A percentile compares a stretch with the other conserved stretches of the same genome.
phyloP scores from a whole-genome alignment of 2,113 vertebrate genomes.

The Pedetes capensis region DNA sequence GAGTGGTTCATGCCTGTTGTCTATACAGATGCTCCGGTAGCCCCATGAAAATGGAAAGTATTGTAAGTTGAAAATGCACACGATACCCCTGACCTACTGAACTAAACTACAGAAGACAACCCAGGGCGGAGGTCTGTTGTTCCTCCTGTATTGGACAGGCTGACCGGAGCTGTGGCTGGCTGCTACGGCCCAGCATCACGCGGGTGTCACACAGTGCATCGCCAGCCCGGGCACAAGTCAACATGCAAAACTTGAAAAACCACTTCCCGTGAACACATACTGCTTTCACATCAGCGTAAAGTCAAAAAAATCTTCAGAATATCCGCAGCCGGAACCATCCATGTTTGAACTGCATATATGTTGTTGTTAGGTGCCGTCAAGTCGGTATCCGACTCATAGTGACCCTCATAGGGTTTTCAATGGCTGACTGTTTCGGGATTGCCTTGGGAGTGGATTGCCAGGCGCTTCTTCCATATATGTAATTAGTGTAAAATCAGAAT shows the following conservation, averaged over 20 bases:
- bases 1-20: background rate
- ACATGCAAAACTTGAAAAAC: background rate
- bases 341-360: background rate
- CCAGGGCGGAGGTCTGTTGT: background rate
- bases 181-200: background rate
- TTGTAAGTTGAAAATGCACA: background rate
- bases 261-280: background rate
- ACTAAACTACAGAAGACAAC: no score
- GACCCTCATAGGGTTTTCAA: no score
- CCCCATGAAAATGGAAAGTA: fast-evolving
- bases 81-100: no score
- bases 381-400: no score
- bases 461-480: no score
- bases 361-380: no score
- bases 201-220: background rate
- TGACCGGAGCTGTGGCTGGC: background rate
- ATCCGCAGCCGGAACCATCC: background rate
- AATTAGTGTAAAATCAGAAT: background rate
- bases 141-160: no score
- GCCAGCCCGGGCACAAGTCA: background rate
- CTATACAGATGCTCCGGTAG: background rate
- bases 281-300: background rate
- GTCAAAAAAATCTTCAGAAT: background rate
- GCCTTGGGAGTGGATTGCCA: no score
- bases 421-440: no score